These are phyloP conservation scores for Corythornis madagascariensis DNA, from an alignment of 2,113 vertebrate genomes.

Conservation along the genomic window DNA sequence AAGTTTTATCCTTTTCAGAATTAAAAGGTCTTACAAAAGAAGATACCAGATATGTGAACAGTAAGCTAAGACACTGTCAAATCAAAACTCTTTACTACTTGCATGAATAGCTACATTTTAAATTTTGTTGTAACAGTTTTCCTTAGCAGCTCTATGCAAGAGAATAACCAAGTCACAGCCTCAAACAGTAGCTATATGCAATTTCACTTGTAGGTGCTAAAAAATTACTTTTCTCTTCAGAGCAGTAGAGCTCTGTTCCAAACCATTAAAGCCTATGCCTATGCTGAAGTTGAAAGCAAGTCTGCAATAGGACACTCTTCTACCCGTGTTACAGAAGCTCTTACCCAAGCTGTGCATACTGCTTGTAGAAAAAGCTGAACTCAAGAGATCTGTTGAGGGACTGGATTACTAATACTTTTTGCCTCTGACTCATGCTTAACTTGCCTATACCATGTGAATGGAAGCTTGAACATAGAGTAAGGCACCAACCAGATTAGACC, in stretches of 20 bases:
- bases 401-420: neutral
- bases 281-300: neutral
- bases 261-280: neutral
- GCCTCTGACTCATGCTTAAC: neutral
- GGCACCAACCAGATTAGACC: neutral
- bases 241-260: neutral
- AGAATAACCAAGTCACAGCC: neutral
- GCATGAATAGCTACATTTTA: neutral
- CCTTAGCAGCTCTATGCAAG: neutral
- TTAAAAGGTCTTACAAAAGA: neutral
- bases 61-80: neutral
- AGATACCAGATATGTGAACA: neutral
- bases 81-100: neutral
- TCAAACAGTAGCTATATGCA: neutral
- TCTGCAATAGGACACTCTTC: neutral
- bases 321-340: rapidly evolving
- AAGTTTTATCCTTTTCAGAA: neutral
- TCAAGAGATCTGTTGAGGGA: neutral
- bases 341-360: neutral
- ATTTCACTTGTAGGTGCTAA: neutral
- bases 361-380: neutral
- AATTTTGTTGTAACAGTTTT: neutral
- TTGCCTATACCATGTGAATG: neutral
- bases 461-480: neutral
- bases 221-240: neutral